Conservation (phyloP, 2,113 vertebrate species). For the Delphinus delphis region DNA sequence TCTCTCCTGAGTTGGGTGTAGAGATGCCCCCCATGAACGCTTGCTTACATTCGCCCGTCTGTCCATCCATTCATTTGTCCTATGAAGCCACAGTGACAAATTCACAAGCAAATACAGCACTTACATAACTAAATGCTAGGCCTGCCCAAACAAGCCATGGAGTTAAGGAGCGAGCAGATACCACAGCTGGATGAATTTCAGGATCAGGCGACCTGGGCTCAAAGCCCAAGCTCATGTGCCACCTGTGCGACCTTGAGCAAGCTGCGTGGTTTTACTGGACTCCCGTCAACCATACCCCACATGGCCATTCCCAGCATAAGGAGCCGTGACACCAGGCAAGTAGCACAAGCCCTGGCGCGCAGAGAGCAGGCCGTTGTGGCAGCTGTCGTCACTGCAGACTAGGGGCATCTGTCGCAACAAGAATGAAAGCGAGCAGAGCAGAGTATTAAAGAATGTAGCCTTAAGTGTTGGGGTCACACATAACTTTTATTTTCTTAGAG, state of each 20-base stretch:
- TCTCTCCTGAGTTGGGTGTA: background rate
- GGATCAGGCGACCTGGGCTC: background rate
- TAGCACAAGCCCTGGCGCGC: fast-evolving
- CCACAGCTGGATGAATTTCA: fast-evolving
- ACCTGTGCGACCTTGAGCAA: background rate
- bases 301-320: fast-evolving
- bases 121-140: no score
- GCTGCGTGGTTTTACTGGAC: background rate
- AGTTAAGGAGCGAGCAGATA: background rate
- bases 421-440: background rate
- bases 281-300: fast-evolving
- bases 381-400: fast-evolving
- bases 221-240: fast-evolving
- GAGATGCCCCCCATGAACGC: background rate
- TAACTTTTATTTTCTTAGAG: background rate
- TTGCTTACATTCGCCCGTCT: fast-evolving
- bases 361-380: fast-evolving
- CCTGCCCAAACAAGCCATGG: fast-evolving
- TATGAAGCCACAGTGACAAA: background rate
- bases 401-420: background rate
- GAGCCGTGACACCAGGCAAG: background rate
- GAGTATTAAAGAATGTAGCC: background rate
- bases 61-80: background rate
- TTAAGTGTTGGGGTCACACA: background rate
- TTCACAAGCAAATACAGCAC: no score